Conservation (phyloP, 2,113 vertebrate species). For the Pionites leucogaster region DNA sequence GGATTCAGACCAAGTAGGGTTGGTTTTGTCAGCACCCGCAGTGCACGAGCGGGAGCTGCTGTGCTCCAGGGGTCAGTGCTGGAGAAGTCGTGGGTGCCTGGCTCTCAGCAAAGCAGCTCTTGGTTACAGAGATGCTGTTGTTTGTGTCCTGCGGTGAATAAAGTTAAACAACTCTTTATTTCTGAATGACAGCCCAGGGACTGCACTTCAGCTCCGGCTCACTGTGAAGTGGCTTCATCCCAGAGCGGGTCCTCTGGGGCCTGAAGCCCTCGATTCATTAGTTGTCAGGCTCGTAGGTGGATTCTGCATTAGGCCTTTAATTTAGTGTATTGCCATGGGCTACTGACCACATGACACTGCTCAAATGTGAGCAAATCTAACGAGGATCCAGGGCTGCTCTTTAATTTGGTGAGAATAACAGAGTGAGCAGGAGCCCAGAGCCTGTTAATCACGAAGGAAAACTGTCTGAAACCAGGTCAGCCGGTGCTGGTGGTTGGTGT, state of each 20-base stretch:
- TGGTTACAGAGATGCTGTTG: slow-evolving; percentile 58
- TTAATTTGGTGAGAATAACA: slow-evolving; percentile 74
- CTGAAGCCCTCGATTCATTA: slow-evolving; percentile 87
- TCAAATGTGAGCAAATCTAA: slow-evolving; percentile 84
- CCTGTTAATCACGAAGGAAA: slow-evolving; percentile 67
- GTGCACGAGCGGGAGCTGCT: background rate
- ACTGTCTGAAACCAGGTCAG: slow-evolving; percentile 66
- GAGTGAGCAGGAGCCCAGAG: slow-evolving; percentile 40
- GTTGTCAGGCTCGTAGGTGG: slow-evolving; percentile 85
- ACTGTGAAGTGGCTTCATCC: slow-evolving; percentile 83
- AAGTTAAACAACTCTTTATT: slow-evolving; percentile 71
- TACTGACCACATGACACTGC: slow-evolving; percentile 77
- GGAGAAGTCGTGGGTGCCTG: slow-evolving; percentile 1
- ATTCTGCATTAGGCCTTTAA: slow-evolving; percentile 91
- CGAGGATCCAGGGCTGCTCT: slow-evolving; percentile 77
- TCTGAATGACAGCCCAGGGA: slow-evolving; percentile 77
- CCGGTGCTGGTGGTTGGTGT: background rate
- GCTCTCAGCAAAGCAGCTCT: background rate
- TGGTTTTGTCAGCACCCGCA: background rate
- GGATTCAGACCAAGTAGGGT: background rate
- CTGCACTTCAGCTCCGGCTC: slow-evolving; percentile 73
- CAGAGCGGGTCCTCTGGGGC: slow-evolving; percentile 77
- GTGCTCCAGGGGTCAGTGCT: background rate
- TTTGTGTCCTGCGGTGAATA: slow-evolving; percentile 67
- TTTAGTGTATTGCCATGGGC: slow-evolving; percentile 90